Base-by-base conservation (phyloP, 2,888 invertebrate genomes). In the Eudiplozoon nipponicum region DNA sequence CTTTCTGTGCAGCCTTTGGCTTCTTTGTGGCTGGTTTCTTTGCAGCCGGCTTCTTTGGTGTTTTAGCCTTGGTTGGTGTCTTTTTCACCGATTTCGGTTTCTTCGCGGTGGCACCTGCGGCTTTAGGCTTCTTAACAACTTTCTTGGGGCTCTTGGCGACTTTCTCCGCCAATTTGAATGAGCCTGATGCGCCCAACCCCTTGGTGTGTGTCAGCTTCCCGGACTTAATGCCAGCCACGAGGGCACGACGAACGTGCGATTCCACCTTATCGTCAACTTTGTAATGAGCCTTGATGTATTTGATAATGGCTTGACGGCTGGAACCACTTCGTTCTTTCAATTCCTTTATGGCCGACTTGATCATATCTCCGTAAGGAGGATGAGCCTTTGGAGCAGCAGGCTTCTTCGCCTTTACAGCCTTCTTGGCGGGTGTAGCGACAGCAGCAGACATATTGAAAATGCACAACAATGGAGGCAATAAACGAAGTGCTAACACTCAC, bases 301-400 rank as follows among this genome's bases (percentile, higher is more conserved):
- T 52, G 31, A 52, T 45, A 44, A 56, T 53, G 26, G 54, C 54
- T 42, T 51, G 51, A 21, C 51, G 48, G 31, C 51, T 51, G 20
- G 52, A 51, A 17, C 55, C 55, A 31, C 48, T 48, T 11, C 49
- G 42, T 29, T 54, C 53, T 36, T 49, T 52, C 23, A 54, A 44
- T 9, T 45, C 42, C 38, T 46, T 48, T 44, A 55, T 48, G 38
- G 54, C 54, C 1, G 47, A 45, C 39, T 50, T 48, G 40, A 54
- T 47, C 55, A 55, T 55, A 36, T 49, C 51, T 4, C 47, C 31
- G 38, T 51, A 54, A 19, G 31, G 37, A 29, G 44, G 44, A 28
- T 44, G 44, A 31, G n/a, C 36, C 17, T 15, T n/a, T 28, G 36
- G 21, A 20, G 19, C 22, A 19, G 49, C 46, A 15, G 45, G 34